Conservation (phyloP, 2,888 invertebrate genomes). For the Acleris emargana region DNA sequence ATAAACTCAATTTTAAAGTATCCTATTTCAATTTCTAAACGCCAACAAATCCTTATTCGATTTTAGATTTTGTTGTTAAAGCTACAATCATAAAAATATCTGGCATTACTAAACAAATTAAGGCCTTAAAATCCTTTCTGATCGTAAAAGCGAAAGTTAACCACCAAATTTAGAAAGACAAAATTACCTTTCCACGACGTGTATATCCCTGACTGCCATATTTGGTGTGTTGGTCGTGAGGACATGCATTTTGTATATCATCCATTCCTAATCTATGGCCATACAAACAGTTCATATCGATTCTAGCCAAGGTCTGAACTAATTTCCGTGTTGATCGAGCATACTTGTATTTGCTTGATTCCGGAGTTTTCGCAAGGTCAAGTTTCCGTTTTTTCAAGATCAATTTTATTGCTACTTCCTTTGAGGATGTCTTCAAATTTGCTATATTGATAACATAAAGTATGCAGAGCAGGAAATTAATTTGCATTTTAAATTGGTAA, state of each 20-base stretch:
- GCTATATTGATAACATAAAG: background rate
- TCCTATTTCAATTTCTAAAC: background rate
- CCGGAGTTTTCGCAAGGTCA: slow-evolving; percentile 66
- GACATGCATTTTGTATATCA: slow-evolving; percentile 13
- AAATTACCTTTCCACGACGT: background rate
- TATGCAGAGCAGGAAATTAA: too few species aligned
- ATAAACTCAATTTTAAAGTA: background rate
- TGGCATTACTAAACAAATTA: too few species aligned
- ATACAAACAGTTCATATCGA: slow-evolving; percentile 42
- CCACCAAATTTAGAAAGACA: background rate
- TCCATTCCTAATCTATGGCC: slow-evolving; percentile 18
- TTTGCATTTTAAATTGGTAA: too few species aligned
- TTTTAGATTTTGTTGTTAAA: too few species aligned
- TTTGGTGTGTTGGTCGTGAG: slow-evolving; percentile 16
- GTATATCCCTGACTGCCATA: slow-evolving; percentile 8
- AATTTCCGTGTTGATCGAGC: slow-evolving; percentile 54
- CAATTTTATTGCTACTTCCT: slow-evolving; percentile 72
- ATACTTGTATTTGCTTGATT: slow-evolving; percentile 54
- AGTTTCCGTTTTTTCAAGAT: slow-evolving; percentile 69
- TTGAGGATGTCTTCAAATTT: slow-evolving; percentile 51
- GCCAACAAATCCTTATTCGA: too few species aligned
- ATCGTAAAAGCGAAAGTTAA: too few species aligned
- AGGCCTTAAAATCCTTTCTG: too few species aligned
- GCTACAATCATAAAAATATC: too few species aligned
- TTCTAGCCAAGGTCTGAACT: slow-evolving; percentile 49